A percentile compares a stretch with the other conserved stretches of the same genome.
Evolutionary conservation across 2,888 invertebrate species (phyloP).

Genomic region (Hypselothyrea guttata): DNA sequence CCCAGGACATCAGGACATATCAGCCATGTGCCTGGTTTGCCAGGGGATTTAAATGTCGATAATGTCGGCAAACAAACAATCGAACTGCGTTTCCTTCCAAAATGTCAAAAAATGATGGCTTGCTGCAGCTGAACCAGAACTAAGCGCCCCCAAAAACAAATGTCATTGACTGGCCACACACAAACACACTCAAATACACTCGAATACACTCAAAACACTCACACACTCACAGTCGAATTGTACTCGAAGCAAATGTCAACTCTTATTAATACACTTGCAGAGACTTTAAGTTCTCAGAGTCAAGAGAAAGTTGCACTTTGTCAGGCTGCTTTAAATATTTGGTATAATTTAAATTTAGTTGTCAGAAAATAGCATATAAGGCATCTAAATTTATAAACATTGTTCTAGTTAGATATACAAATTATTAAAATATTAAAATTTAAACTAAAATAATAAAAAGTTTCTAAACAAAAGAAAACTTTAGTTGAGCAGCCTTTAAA

Average conservation of each 20-base stretch:
- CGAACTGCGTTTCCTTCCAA: constrained; percentile 22
- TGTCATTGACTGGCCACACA: constrained; percentile 49
- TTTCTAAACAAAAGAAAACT: too few relatives aligned
- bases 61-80: constrained; percentile 66
- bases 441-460: too few relatives aligned
- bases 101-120: constrained; percentile 72
- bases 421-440: too few relatives aligned
- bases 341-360: too few relatives aligned
- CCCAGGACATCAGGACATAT: constrained; percentile 17
- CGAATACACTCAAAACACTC: neutral
- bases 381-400: too few relatives aligned
- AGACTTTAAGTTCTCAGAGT: neutral
- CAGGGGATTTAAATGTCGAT: constrained; percentile 78
- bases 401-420: too few relatives aligned
- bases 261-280: constrained; percentile 38
- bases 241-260: constrained; percentile 21
- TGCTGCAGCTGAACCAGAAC: constrained; percentile 63
- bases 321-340: too few relatives aligned
- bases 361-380: too few relatives aligned
- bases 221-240: too few relatives aligned
- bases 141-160: constrained; percentile 60
- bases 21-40: constrained; percentile 10
- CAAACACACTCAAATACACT: constrained; percentile 7
- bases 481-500: too few relatives aligned
- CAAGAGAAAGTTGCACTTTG: too few relatives aligned